Evolutionary conservation across 2,888 invertebrate genomes (phyloP), one percentile per base, ranked within the genome.

Genomic region (Archips xylosteana): DNA sequence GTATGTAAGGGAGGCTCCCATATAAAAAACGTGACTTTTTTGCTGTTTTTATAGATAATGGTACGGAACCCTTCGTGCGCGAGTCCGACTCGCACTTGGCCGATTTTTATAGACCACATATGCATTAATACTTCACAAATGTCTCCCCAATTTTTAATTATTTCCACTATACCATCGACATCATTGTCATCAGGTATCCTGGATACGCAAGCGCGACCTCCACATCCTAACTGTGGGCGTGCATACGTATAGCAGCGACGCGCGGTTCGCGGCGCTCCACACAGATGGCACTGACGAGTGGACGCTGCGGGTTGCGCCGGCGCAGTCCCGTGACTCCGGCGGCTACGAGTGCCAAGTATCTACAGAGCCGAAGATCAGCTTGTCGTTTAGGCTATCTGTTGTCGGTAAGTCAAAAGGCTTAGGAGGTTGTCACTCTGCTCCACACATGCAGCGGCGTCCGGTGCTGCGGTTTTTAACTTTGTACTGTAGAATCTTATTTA

Each of bases 311-410:
- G 94, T 92, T 5, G 94, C 96, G 81, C 96, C 93, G 0, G 94
- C 96, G 54, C 96, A 96, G 84, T 95, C 97, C 4, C 95, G 97
- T 75, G 98, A 98, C 90, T 97, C 97, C 72, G 98, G 98, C 74
- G 96, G 97, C 76, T 98, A 98, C 89, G 98, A 98, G 94, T 98
- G 98, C 87, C 98, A 98, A 95, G 97, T 98, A 79, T 98, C 97
- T 83, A 98, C 98, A 23, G 98, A 98, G 88, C 98, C 98, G 72
- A 98, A 98, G 94, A 97, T 98, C 92, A 98, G 98, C 87, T 80
- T 93, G 67, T 92, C 97, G 13, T 97, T 97, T 87, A 95, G 96
- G 82, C 95, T 97, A 68, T 97, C 96, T 81, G 97, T 97, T 83
- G 97, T 97, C 74, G 97, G 97, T 97, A 87, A 95, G 97, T 95